Base-by-base conservation (phyloP, 2,888 invertebrate genomes). In the Ophraella communa region DNA sequence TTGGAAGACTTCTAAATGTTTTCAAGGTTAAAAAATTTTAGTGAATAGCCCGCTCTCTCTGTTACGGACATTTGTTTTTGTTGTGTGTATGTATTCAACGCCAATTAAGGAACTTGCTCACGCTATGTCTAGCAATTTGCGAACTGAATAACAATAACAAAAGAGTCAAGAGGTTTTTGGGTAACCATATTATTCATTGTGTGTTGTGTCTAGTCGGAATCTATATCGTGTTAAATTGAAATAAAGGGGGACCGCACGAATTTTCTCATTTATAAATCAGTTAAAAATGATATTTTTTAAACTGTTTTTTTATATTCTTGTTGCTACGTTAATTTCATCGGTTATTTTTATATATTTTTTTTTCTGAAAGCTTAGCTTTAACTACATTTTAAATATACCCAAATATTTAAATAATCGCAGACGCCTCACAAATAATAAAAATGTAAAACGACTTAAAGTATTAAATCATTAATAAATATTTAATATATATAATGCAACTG, bases 21-120 rank as follows among this genome's bases (percentile, higher is more conserved):
- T 56, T 52, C 62, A 63, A 65, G 65, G 65, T 61, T 58, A 59
- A 44, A 27, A 55, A 57, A 58, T 62, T n/a, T 62, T 55, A 58
- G 58, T 47, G 59, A 35, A 42, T 55, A 39, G 17, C 14, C 17
- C 39, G 39, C 17, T 39, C 39, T n/a, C n/a, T 39, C 39, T 39
- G 39, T 39, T 57, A 53, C 56, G 53, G 59, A 65, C 65, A 58
- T 58, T 59, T 59, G 62, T 64, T 67, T 67, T 62, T 62, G 64
- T 65, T 62, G 17, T 51, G n/a, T n/a, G 27, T 24, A 27, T 64
- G 58, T 55, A 55, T 67, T 64, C 54, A 49, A 51, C 55, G 51
- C 33, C 64, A 53, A 63, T 58, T 63, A 47, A 45, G 27, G 51
- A 53, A 54, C 14, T 18, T 39, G 39, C 62, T 62, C 63, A 24